Base-by-base conservation (phyloP, 2,888 invertebrate species). In the Cataglyphis livida region DNA sequence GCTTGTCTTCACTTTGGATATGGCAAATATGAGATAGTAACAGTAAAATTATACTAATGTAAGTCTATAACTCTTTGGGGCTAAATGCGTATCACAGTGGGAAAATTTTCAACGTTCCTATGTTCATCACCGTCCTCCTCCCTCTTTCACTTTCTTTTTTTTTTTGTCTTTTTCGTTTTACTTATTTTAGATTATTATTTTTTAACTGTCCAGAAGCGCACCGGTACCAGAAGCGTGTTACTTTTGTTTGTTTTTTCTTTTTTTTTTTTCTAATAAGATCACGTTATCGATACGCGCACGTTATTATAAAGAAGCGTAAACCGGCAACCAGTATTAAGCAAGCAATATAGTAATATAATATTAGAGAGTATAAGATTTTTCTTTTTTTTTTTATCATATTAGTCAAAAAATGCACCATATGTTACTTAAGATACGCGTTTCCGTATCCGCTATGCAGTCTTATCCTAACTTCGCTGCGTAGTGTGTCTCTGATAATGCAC, bases 21-120 rank as follows among this genome's bases (percentile, higher is more conserved):
- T 93, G 93, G 93, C 93, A 94, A 93, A 93, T 92, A 93, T 93
- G 93, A 93, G 92, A 92, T 91, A 91, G 78, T 92, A 93, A 92
- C 90, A 92, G 92, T 93, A 93, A 92, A 93, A 94, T 93, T 93
- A 93, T 93, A 92, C 92, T 93, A 93, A 93, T 93, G 92, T 93
- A 93, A 92, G 92, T 93, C 93, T 94, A 94, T 92, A 93, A 79
- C 90, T 94, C 94, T 94, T 94, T 94, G 93, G 94, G 93, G 92
- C 92, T 93, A 93, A 93, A 94, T 94, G 93, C 93, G 91, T 94
- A 94, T 94, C 94, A 94, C 94, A 94, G 93, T 92, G 92, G 91
- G 90, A 91, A 90, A 93, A 91, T 92, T 93, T 93, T 91, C 88
- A 90, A 92, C 91, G 81, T 90, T 91, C 87, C 89, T 79, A 79